Conservation (phyloP, 1,140 invertebrate genomes). For the Zaprionus kolodkinae region DNA sequence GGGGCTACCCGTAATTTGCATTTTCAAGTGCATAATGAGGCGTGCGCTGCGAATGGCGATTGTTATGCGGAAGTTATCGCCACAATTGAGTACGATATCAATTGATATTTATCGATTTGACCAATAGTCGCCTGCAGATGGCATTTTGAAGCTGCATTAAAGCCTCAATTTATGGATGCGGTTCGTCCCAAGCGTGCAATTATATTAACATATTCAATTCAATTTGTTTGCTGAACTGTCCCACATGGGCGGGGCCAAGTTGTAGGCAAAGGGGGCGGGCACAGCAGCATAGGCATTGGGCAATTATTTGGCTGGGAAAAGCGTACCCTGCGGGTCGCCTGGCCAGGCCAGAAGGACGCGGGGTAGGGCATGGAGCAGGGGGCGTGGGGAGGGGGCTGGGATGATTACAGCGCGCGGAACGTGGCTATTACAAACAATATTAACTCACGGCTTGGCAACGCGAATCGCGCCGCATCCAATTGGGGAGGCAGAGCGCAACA, state of each 20-base stretch:
- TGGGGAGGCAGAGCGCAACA: slow-evolving; percentile 24
- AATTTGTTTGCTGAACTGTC: slow-evolving; percentile 73
- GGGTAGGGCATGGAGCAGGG: too few relatives aligned
- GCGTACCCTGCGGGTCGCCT: background rate
- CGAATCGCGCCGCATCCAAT: slow-evolving; percentile 66
- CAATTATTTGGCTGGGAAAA: background rate
- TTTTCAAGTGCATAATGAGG: slow-evolving; percentile 34
- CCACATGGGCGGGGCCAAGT: slow-evolving; percentile 15
- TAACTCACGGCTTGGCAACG: slow-evolving; percentile 55
- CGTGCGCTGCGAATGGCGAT: slow-evolving; percentile 21
- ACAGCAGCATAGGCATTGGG: background rate
- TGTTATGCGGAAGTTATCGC: slow-evolving; percentile 54
- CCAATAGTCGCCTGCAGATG: slow-evolving; percentile 11
- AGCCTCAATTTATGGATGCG: slow-evolving; percentile 54
- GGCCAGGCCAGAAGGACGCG: background rate
- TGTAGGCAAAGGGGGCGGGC: background rate
- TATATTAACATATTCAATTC: slow-evolving; percentile 78
- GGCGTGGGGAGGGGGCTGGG: background rate
- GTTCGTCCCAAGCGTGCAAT: slow-evolving; percentile 49
- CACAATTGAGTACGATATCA: background rate
- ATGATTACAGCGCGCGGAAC: slow-evolving; percentile 67
- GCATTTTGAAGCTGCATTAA: too few relatives aligned
- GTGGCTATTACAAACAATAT: slow-evolving; percentile 77
- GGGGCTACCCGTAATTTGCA: slow-evolving; percentile 56
- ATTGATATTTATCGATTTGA: background rate